Evolutionary conservation across 2,888 invertebrate genomes (phyloP).

Genomic region (Tenthredo mesomela): DNA sequence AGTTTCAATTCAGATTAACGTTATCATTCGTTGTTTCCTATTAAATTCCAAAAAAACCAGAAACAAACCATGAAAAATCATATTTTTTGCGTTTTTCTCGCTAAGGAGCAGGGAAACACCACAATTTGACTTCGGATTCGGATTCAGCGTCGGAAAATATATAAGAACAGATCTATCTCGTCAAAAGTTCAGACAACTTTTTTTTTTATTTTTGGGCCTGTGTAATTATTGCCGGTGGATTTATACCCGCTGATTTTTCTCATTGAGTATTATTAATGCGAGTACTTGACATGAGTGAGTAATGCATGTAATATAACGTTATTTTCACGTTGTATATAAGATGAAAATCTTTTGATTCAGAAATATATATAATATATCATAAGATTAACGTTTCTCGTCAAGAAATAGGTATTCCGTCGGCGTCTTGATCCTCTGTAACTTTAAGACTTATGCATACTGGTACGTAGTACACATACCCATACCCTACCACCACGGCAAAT

Average conservation of each 20-base stretch:
- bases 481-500: not conserved
- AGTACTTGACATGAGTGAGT: not conserved
- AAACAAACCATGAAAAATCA: too few species aligned
- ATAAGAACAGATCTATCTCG: too few species aligned
- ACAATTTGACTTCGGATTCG: too few species aligned
- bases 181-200: too few species aligned
- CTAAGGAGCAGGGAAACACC: too few species aligned
- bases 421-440: not conserved
- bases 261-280: not conserved
- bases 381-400: not conserved
- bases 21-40: too few species aligned
- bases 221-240: not conserved
- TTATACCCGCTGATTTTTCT: not conserved
- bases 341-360: not conserved
- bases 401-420: conserved; percentile 24
- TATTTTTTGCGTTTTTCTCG: too few species aligned
- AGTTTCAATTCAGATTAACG: too few species aligned
- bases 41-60: too few species aligned
- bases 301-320: not conserved
- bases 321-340: not conserved
- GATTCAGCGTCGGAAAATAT: too few species aligned
- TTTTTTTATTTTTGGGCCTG: too few species aligned
- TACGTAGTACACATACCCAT: not conserved
- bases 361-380: not conserved
- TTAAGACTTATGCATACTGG: not conserved